phyloP scores from a whole-genome alignment of 1,140 invertebrate species.

The Drosophila varians region DNA sequence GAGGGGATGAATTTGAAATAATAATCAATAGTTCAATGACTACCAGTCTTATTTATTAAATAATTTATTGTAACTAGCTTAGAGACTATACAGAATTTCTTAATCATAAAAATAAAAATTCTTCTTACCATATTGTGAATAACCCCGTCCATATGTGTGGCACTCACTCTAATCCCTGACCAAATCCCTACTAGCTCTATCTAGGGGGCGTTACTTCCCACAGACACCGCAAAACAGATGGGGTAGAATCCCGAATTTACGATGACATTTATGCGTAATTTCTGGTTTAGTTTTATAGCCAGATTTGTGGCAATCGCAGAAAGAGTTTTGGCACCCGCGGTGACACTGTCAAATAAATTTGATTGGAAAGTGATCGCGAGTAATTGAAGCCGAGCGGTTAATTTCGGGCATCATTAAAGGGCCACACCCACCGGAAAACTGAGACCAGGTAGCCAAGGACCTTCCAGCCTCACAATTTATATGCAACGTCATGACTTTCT shows the following conservation, averaged over 20 bases:
- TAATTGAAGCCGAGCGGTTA: slow-evolving; percentile 68
- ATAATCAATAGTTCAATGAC: slow-evolving; percentile 22
- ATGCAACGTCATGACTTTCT: slow-evolving; percentile 72
- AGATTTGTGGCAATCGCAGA: background rate
- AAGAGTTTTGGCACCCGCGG: slow-evolving; percentile 58
- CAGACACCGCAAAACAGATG: slow-evolving; percentile 20
- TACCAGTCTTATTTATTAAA: slow-evolving; percentile 12
- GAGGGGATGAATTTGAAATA: slow-evolving; percentile 8
- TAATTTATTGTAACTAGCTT: background rate
- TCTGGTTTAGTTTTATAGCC: slow-evolving; percentile 59
- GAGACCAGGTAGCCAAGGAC: slow-evolving; percentile 45
- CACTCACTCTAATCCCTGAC: slow-evolving; percentile 37
- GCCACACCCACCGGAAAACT: slow-evolving; percentile 60
- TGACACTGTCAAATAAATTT: slow-evolving; percentile 76
- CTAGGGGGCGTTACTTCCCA: slow-evolving; percentile 59
- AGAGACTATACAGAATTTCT: background rate
- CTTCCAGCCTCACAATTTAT: slow-evolving; percentile 13
- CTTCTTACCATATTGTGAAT: slow-evolving; percentile 5
- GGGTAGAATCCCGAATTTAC: slow-evolving; percentile 58
- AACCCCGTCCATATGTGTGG: slow-evolving; percentile 17
- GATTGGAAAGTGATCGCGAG: slow-evolving; percentile 47
- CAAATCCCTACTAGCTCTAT: slow-evolving; percentile 31
- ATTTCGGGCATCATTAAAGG: slow-evolving; percentile 69
- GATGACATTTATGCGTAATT: slow-evolving; percentile 76
- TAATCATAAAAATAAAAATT: background rate